phyloP scores from a whole-genome alignment of 2,113 vertebrate genomes.

The Lipotes vexillifer region DNA sequence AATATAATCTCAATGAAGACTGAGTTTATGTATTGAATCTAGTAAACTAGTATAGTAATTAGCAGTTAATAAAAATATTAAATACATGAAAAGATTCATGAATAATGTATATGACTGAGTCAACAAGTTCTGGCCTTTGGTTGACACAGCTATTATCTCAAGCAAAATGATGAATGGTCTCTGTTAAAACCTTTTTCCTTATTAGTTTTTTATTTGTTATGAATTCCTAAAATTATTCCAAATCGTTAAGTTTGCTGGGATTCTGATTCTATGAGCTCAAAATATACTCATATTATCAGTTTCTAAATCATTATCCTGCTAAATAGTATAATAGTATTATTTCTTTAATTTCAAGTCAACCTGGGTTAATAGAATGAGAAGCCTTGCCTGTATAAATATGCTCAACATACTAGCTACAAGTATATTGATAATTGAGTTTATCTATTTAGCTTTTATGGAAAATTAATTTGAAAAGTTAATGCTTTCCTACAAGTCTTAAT shows the following conservation, averaged over 20 bases:
- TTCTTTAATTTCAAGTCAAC: neutral
- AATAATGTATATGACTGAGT: neutral
- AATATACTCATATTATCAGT: neutral
- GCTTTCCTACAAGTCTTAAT: neutral
- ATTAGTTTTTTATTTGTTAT: neutral
- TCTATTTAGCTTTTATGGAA: neutral
- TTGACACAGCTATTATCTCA: neutral
- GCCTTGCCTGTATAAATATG: neutral
- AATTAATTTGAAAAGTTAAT: neutral
- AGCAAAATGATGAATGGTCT: neutral
- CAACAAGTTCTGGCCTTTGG: neutral
- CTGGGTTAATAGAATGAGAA: neutral
- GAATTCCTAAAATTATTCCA: neutral
- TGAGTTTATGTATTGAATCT: neutral
- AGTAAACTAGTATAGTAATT: neutral
- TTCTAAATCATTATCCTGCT: neutral
- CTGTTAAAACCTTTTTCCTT: neutral
- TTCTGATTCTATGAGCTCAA: neutral
- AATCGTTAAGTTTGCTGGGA: neutral
- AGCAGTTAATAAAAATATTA: slow-evolving; percentile 17
- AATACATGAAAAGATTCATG: neutral
- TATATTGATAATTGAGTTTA: neutral
- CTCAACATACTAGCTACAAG: neutral
- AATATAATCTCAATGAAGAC: neutral
- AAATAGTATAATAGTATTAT: neutral